A percentile compares a stretch with the other conserved stretches of the same genome.
Conservation (phyloP, 1,140 invertebrate species). For the Sweltsa coloradensis region DNA sequence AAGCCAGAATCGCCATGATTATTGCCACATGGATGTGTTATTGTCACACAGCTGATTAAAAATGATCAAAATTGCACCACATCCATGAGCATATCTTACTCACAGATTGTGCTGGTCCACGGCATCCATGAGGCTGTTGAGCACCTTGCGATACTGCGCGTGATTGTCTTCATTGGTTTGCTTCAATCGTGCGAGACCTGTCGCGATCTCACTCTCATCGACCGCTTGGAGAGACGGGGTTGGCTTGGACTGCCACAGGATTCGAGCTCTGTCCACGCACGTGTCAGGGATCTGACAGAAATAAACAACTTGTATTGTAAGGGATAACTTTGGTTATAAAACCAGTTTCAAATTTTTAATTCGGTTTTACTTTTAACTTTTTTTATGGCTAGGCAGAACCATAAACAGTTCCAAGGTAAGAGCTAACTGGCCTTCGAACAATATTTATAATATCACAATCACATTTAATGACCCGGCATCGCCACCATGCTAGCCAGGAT, state of each 20-base stretch:
- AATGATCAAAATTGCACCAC: background rate
- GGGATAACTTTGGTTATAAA: too few relatives aligned
- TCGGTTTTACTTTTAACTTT: too few relatives aligned
- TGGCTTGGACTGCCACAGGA: slow-evolving; percentile 30
- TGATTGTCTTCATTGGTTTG: slow-evolving; percentile 34
- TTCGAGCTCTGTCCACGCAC: slow-evolving; percentile 35
- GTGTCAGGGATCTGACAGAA: slow-evolving; percentile 34
- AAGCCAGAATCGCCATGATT: too few relatives aligned
- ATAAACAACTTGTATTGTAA: too few relatives aligned
- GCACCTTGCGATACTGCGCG: slow-evolving; percentile 42
- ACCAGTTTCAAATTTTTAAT: too few relatives aligned
- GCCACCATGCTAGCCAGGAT: too few relatives aligned
- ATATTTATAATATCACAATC: too few relatives aligned
- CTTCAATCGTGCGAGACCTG: slow-evolving; percentile 29
- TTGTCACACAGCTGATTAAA: background rate
- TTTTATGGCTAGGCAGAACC: too few relatives aligned
- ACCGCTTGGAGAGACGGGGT: slow-evolving; percentile 21
- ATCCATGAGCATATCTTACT: slow-evolving; percentile 29
- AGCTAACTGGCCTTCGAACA: too few relatives aligned
- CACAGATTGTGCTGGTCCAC: slow-evolving; percentile 54
- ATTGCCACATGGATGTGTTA: background rate
- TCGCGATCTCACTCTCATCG: slow-evolving; percentile 27
- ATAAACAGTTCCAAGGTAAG: too few relatives aligned
- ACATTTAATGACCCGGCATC: too few relatives aligned
- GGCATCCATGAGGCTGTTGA: slow-evolving; percentile 46